Conservation (phyloP, 2,888 invertebrate genomes). For the Nezara viridula region DNA sequence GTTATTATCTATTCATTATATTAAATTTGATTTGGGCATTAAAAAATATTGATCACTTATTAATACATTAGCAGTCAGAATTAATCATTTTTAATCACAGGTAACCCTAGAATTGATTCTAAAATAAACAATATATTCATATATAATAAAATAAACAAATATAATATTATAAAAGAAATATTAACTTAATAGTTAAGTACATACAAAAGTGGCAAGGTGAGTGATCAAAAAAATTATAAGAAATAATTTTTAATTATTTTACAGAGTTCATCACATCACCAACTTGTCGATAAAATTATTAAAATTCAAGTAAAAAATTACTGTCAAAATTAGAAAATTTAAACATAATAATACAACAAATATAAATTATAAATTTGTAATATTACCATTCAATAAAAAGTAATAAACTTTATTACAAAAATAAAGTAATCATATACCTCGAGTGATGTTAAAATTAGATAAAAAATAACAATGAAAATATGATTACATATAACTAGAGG, state of each 20-base stretch:
- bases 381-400: slow-evolving; percentile 36
- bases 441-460: slow-evolving; percentile 43
- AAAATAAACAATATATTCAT: slow-evolving; percentile 9
- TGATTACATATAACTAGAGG: background rate
- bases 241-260: background rate
- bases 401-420: background rate
- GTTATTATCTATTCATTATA: background rate
- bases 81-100: slow-evolving; percentile 49
- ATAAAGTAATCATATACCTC: slow-evolving; percentile 13
- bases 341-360: background rate
- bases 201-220: slow-evolving; percentile 47
- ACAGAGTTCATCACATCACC: background rate
- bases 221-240: background rate
- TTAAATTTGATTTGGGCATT: slow-evolving; percentile 47
- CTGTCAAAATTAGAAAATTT: background rate
- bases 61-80: slow-evolving; percentile 51
- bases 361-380: slow-evolving; percentile 2
- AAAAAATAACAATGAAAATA: slow-evolving; percentile 30
- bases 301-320: background rate
- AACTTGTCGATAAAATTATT: slow-evolving; percentile 8
- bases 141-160: background rate
- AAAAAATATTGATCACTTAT: slow-evolving; percentile 30
- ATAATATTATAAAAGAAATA: no score
- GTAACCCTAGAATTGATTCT: slow-evolving; percentile 47
- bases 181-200: slow-evolving; percentile 45